Base-by-base conservation (phyloP, 1,140 invertebrate genomes). In the Tetramorium parvispinum region DNA sequence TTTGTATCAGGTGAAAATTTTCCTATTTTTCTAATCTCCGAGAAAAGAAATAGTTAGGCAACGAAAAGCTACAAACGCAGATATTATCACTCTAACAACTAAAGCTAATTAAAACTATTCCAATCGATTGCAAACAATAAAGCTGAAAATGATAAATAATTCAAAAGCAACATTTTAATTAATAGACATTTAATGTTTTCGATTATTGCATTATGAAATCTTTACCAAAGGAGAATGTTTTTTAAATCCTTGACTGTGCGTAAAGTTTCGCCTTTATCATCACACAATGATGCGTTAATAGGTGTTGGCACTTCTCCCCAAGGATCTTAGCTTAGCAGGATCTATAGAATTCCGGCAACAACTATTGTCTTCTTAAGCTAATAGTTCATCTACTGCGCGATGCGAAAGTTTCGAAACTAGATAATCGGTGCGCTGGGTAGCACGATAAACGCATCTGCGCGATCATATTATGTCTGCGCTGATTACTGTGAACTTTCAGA, bases 201-300 rank as follows among this genome's bases (percentile, higher is more conserved):
- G 16, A 13, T 43, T 55, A 24, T 55, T 46, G 18, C 53, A 49
- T 40, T 40, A 55, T 21, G 21, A 37, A 40, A 53, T 71, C 53
- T 71, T 71, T 18, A 8, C 27, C 2, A 43, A 46, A 77, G 27
- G 10, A 37, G n/a, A 11, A 53, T 24, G 11, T 3, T 32, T 77
- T 49, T 18, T 24, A 24, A 24, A 71, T 59, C 40, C 6, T 46
- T 32, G 21, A 55, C 5, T 46, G 2, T 16, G 18, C 11, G 11
- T n/a, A 53, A 65, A 79, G 59, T 32, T 85, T 75, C 13, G 73
- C 18, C 53, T 70, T 87, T 63, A 87, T 83, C 51, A 18, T 53
- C 21, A 43, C 49, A 88, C 77, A 90, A 90, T 86, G 61, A 81
- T 46, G 24, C 65, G 86, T 85, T 86, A 79, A 90, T 90, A 82